Percentiles rank a stretch among this genome's conserved stretches.
Conservation (phyloP, 2,797 vertebrate genomes). For the Hemitrygon akajei region DNA sequence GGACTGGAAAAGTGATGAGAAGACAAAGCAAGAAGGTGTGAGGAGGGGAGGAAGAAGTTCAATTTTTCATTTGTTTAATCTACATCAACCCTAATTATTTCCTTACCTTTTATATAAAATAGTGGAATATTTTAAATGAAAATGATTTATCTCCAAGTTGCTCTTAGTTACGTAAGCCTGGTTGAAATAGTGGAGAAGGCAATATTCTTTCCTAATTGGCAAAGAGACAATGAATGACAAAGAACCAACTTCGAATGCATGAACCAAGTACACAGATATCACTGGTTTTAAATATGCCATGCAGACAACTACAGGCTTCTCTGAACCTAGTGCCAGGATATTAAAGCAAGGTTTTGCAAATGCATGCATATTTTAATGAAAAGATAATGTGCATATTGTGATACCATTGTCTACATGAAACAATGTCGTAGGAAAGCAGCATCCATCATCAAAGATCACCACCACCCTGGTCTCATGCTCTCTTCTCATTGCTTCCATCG, state of each 20-base stretch:
- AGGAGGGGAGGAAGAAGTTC: too few relatives aligned
- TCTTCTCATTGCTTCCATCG: too few relatives aligned
- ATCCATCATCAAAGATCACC: too few relatives aligned
- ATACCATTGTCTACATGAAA: background rate
- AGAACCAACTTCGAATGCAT: too few relatives aligned
- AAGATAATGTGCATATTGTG: too few relatives aligned
- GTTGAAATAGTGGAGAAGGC: background rate
- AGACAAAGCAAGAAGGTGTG: too few relatives aligned
- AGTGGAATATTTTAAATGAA: background rate
- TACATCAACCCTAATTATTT: background rate
- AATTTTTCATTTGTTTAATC: background rate
- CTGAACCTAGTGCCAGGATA: background rate
- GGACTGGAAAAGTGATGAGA: too few relatives aligned
- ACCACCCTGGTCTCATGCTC: too few relatives aligned
- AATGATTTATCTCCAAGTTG: background rate
- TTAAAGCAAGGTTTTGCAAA: conserved; percentile 5
- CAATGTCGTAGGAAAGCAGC: too few relatives aligned
- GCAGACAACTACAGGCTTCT: background rate
- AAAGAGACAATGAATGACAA: background rate
- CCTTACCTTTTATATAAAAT: background rate
- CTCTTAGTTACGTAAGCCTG: background rate
- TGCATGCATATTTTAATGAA: background rate
- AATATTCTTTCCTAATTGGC: background rate
- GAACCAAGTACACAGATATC: background rate
- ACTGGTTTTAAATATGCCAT: background rate